Percentiles rank a stretch among this genome's conserved stretches.
Conservation (phyloP, 2,888 invertebrate genomes). For the Lepetodrilus schrolli region DNA sequence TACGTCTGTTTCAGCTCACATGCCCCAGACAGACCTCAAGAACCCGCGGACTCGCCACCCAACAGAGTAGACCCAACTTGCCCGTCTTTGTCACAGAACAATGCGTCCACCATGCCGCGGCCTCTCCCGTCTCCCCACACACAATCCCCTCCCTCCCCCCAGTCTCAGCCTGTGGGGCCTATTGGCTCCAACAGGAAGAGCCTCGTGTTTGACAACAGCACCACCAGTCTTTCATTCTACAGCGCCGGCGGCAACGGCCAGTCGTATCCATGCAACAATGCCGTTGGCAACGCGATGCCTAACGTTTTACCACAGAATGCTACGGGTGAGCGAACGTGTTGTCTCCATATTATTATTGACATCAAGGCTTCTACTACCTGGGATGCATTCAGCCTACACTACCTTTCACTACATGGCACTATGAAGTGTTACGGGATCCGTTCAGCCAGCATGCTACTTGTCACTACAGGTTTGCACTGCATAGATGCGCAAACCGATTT, state of each 20-base stretch:
- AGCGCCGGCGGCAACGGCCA: conserved; percentile 39
- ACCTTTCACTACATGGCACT: too few relatives aligned
- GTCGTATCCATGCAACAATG: conserved; percentile 36
- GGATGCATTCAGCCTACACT: too few relatives aligned
- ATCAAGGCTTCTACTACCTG: too few relatives aligned
- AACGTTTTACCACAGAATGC: conserved; percentile 19
- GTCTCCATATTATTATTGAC: too few relatives aligned
- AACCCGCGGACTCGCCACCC: not conserved
- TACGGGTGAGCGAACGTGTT: too few relatives aligned
- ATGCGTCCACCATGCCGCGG: conserved; percentile 11
- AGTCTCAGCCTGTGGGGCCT: conserved; percentile 41
- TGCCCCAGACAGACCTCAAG: not conserved
- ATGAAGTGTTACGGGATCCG: too few relatives aligned
- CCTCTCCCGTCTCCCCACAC: not conserved
- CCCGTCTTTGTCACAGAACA: not conserved
- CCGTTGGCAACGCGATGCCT: conserved; percentile 32
- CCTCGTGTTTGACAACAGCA: conserved; percentile 49
- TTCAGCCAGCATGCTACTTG: too few relatives aligned
- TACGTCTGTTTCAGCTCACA: conserved; percentile 19
- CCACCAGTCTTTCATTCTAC: conserved; percentile 69
- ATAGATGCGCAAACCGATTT: too few relatives aligned
- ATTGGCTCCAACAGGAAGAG: conserved; percentile 51
- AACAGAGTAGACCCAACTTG: not conserved
- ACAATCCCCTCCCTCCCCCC: conserved; percentile 22
- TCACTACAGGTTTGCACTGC: too few relatives aligned